Evolutionary conservation across 1,140 invertebrate genomes (phyloP), one percentile per base, ranked within the genome.

Genomic region (Drosophila busckii): DNA sequence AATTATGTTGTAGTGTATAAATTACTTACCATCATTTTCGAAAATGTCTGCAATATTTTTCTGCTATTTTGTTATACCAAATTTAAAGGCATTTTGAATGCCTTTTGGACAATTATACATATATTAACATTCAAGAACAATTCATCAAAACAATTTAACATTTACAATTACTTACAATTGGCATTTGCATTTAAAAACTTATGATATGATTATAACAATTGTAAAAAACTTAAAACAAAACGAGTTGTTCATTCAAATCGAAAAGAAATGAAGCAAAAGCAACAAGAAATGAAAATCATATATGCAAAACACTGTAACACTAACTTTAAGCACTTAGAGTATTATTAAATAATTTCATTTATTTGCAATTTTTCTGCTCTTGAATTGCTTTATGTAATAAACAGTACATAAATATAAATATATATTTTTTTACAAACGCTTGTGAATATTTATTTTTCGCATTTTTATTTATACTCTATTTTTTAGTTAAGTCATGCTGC

Each of bases 351-450:
- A 56, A 23, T 31, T 66, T 67, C 28, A 41, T 50, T 50, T 42
- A n/a, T n/a, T 62, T 26, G 53, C 68, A 46, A 52, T 67, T 71
- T 60, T 59, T 53, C 71, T 52, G 55, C 50, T 78, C 52, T 34
- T 64, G 54, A 58, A 52, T 55, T 45, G 63, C 62, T 78, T 73
- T 71, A 71, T 64, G 45, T 71, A 71, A 78, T 76, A 78, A 78
- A 76, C 44, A n/a, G n/a, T n/a, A 40, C 20, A 25, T 55, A 62
- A 42, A 62, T 62, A 46, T 55, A 66, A 49, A 67, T 56, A 70
- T 55, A 53, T 49, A 34, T 59, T 48, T 60, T 52, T 59, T 73
- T 41, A 56, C 56, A 73, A 45, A 42, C 55, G 52, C 63, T 63
- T 68, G 45, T 25, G 15, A 29, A 50, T 35, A 20, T 48, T 46